These are phyloP conservation scores for Heliconius hortense DNA, from an alignment of 2,888 invertebrate genomes.

Conservation along the genomic window DNA sequence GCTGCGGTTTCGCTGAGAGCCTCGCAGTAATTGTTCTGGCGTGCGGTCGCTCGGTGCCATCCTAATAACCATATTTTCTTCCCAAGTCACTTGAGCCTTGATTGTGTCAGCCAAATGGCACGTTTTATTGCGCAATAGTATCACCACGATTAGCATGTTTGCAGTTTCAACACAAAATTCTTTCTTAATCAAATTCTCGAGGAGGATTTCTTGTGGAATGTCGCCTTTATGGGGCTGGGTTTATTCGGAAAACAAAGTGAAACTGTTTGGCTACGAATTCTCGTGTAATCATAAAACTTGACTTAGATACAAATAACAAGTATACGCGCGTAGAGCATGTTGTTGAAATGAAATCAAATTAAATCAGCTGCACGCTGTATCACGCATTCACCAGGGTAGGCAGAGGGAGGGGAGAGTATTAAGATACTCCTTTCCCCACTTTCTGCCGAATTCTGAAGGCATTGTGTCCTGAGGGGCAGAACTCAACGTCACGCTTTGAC, in stretches of 20 bases:
- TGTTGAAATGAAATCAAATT: not conserved
- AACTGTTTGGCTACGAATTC: conserved; percentile 22
- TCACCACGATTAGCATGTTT: conserved; percentile 45
- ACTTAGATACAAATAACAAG: conserved; percentile 8
- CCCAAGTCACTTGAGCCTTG: conserved; percentile 65
- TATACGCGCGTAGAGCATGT: not conserved
- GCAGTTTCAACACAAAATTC: conserved; percentile 48
- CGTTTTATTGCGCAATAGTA: conserved; percentile 47
- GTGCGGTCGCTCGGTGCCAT: conserved; percentile 71
- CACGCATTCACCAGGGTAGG: too few relatives aligned
- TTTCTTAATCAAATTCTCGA: conserved; percentile 46
- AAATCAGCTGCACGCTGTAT: too few relatives aligned
- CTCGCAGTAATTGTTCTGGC: conserved; percentile 70
- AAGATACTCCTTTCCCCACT: too few relatives aligned
- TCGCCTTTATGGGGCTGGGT: conserved; percentile 35
- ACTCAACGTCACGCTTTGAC: too few relatives aligned
- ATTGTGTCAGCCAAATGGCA: conserved; percentile 53
- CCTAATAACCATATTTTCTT: conserved; percentile 70
- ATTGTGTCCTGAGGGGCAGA: too few relatives aligned
- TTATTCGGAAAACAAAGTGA: conserved; percentile 25
- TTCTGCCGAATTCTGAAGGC: too few relatives aligned
- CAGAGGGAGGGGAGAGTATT: too few relatives aligned
- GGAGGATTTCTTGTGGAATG: conserved; percentile 41
- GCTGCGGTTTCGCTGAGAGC: conserved; percentile 69
- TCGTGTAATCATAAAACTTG: conserved; percentile 7